Conservation (phyloP, 2,113 vertebrate species). For the Erythrocebus patas region DNA sequence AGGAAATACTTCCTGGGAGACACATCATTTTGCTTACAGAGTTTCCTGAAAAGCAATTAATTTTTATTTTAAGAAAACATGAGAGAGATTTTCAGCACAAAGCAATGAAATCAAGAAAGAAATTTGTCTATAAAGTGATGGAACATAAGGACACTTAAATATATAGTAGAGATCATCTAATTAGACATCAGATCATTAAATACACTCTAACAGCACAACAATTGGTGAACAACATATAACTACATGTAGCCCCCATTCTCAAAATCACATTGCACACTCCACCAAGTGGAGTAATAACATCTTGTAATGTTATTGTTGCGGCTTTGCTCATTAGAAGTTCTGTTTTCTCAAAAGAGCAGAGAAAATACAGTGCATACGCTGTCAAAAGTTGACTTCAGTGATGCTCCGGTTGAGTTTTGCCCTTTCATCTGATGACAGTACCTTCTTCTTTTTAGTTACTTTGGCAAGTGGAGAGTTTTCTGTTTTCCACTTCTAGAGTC, state of each 20-base stretch:
- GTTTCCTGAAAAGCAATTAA: constrained; percentile 73
- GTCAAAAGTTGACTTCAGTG: rapidly evolving
- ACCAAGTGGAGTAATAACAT: rapidly evolving
- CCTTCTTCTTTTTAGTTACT: background rate
- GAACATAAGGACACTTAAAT: constrained; percentile 22
- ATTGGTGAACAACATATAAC: background rate
- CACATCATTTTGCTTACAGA: constrained; percentile 64
- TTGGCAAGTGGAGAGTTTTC: background rate
- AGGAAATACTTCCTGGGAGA: constrained; percentile 78
- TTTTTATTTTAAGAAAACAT: constrained; percentile 72
- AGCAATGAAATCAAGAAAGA: constrained; percentile 1
- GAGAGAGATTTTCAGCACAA: constrained; percentile 18
- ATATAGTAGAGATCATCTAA: background rate
- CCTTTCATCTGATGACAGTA: background rate
- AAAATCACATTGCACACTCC: background rate
- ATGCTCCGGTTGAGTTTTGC: too few relatives aligned
- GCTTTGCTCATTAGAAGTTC: background rate
- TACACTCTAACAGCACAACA: background rate
- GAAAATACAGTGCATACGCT: rapidly evolving
- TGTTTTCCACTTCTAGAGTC: too few relatives aligned
- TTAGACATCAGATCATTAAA: background rate
- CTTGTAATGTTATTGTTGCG: background rate
- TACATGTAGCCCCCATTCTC: background rate
- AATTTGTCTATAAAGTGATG: background rate
- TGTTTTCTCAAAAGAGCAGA: background rate